These are phyloP conservation scores for Tetheella fluctuosa DNA, from an alignment of 2,888 invertebrate genomes.

Conservation along the genomic window DNA sequence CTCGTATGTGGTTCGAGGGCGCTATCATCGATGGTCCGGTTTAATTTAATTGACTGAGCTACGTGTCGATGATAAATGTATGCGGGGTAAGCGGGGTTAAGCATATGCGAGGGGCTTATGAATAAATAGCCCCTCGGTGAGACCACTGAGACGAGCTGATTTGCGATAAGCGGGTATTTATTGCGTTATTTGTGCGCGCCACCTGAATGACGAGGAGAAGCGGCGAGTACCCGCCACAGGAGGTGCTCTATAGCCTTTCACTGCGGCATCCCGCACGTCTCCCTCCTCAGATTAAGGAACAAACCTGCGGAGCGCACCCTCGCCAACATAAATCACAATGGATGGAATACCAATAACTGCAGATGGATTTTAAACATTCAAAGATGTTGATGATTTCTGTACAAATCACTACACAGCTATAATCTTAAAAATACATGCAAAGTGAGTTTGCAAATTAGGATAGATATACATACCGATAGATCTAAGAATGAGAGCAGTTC, in stretches of 20 bases:
- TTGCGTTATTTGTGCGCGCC: constrained; percentile 77
- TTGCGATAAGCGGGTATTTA: constrained; percentile 83
- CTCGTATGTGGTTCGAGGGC: constrained; percentile 66
- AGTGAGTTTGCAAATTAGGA: constrained; percentile 41
- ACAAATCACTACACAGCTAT: background rate
- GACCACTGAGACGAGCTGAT: constrained; percentile 78
- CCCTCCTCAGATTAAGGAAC: constrained; percentile 30
- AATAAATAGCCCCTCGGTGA: constrained; percentile 78
- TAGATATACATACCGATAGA: constrained; percentile 27
- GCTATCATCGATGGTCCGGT: constrained; percentile 76
- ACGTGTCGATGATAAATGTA: constrained; percentile 79
- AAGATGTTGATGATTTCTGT: constrained; percentile 40
- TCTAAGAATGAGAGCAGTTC: constrained; percentile 42
- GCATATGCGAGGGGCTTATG: constrained; percentile 74
- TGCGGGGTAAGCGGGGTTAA: constrained; percentile 74
- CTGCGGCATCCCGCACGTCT: constrained; percentile 60
- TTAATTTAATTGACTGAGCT: constrained; percentile 82
- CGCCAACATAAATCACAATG: constrained; percentile 67
- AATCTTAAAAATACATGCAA: constrained; percentile 19
- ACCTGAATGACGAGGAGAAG: constrained; percentile 43
- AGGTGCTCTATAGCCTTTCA: constrained; percentile 67
- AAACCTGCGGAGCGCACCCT: constrained; percentile 51
- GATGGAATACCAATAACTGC: constrained; percentile 56
- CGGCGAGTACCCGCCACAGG: constrained; percentile 64
- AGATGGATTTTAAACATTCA: constrained; percentile 62